Evolutionary conservation across 2,888 invertebrate species (phyloP).

Genomic region (Eupeodes latifasciatus): DNA sequence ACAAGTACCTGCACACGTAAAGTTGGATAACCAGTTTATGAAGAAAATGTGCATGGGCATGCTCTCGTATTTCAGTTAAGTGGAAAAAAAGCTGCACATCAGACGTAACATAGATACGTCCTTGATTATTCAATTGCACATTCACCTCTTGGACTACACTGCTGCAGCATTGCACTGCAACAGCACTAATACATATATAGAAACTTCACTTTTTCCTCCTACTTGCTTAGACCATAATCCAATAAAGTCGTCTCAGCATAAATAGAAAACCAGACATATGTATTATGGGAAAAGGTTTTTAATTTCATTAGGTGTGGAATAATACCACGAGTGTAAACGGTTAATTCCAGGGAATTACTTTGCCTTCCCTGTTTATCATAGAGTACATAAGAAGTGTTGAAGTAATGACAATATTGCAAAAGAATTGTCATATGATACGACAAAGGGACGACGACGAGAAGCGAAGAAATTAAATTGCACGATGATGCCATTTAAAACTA

Average conservation of each 20-base stretch:
- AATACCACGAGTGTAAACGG: slow-evolving; percentile 17
- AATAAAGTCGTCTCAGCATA: slow-evolving; percentile 22
- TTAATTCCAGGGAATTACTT: slow-evolving; percentile 31
- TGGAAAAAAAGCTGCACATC: slow-evolving; percentile 6
- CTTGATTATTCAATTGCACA: slow-evolving; percentile 47
- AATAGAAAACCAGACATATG: slow-evolving; percentile 3
- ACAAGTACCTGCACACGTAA: slow-evolving; percentile 15
- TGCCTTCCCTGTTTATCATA: slow-evolving; percentile 20
- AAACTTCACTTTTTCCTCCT: slow-evolving; percentile 13
- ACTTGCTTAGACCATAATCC: slow-evolving; percentile 26
- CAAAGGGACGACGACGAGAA: no score
- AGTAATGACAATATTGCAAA: background rate
- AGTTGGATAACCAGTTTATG: slow-evolving; percentile 36
- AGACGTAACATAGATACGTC: slow-evolving; percentile 28
- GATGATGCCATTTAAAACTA: slow-evolving; percentile 17
- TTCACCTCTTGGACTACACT: slow-evolving; percentile 5
- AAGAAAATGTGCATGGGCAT: slow-evolving; percentile 31
- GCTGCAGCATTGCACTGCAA: background rate
- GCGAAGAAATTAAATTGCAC: slow-evolving; percentile 11
- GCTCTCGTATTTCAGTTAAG: slow-evolving; percentile 34
- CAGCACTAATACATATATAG: background rate
- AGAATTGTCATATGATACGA: slow-evolving; percentile 7
- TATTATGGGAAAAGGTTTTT: slow-evolving; percentile 20
- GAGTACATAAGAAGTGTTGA: background rate
- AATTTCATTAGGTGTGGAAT: slow-evolving; percentile 40